Conservation (phyloP, 53 echinoderm and acorn worm genomes). For the Henricia sp. region DNA sequence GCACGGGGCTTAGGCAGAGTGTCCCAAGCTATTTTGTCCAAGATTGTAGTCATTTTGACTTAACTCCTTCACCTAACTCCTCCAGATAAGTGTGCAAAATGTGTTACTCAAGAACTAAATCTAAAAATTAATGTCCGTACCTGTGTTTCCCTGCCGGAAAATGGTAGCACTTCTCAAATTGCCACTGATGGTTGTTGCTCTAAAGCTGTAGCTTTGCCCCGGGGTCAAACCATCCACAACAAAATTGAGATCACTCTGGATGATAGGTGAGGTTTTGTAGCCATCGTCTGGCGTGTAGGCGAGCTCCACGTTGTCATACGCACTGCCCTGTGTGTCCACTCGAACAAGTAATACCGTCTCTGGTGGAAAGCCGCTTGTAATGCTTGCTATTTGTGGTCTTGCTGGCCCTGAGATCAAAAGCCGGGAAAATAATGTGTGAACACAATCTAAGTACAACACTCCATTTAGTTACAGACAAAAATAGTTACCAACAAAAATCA, state of each 20-base stretch:
- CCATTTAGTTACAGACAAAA: too few relatives aligned
- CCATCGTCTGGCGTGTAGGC: constrained; percentile 57
- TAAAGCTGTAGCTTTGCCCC: constrained; percentile 50
- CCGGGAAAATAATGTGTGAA: too few relatives aligned
- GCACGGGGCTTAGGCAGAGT: too few relatives aligned
- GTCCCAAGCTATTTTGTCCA: too few relatives aligned
- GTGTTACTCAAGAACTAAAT: too few relatives aligned
- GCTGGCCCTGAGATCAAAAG: constrained; percentile 23
- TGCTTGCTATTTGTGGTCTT: constrained; percentile 6
- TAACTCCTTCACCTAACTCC: too few relatives aligned
- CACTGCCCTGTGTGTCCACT: constrained; percentile 3
- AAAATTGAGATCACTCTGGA: constrained; percentile 22
- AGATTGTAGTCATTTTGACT: too few relatives aligned
- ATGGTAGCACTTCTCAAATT: background rate
- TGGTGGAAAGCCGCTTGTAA: constrained; percentile 27
- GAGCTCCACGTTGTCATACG: constrained; percentile 11
- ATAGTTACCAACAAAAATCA: too few relatives aligned
- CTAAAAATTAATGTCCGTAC: too few relatives aligned
- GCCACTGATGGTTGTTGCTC: constrained; percentile 2
- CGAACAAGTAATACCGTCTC: constrained; percentile 20
- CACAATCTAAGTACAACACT: too few relatives aligned
- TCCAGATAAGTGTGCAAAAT: too few relatives aligned
- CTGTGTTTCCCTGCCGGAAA: background rate
- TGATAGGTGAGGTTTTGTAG: constrained; percentile 11
- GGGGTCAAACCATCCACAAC: constrained; percentile 59